These are phyloP conservation scores for Rhizomys pruinosus DNA, from an alignment of 2,113 vertebrate species.

Conservation along the genomic window DNA sequence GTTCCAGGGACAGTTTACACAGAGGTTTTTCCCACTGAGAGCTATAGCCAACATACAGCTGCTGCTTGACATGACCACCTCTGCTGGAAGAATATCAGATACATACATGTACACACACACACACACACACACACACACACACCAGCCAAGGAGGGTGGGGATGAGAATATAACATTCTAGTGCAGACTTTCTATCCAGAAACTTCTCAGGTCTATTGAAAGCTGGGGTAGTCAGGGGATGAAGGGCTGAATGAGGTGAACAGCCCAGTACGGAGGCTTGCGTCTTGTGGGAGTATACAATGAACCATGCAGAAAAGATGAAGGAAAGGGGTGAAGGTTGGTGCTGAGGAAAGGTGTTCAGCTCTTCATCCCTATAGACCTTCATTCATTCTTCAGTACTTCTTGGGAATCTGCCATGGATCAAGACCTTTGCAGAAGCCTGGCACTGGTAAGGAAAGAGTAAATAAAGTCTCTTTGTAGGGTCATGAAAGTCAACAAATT, in stretches of 20 bases:
- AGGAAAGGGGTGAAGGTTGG: neutral
- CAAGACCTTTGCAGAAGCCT: neutral
- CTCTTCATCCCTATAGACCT: neutral
- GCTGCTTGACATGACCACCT: neutral
- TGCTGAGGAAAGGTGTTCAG: neutral
- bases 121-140: neutral
- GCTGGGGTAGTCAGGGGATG: fast-evolving
- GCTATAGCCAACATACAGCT: neutral
- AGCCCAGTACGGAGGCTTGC: too few species aligned
- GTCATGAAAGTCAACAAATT: neutral
- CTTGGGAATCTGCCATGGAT: neutral
- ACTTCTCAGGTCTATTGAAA: neutral
- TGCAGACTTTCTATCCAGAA: neutral
- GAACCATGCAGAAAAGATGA: neutral
- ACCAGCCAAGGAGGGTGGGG: neutral
- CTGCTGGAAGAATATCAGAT: slow-evolving; percentile 1
- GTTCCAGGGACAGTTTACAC: slow-evolving; percentile 37
- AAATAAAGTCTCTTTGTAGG: too few species aligned
- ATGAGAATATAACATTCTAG: neutral
- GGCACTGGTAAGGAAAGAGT: too few species aligned
- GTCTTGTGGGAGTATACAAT: fast-evolving
- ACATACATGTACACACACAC: neutral
- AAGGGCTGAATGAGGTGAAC: neutral
- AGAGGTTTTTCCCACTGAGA: neutral
- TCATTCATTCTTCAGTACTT: neutral